Conservation (phyloP, 2,888 invertebrate genomes). For the Eilema caniola region DNA sequence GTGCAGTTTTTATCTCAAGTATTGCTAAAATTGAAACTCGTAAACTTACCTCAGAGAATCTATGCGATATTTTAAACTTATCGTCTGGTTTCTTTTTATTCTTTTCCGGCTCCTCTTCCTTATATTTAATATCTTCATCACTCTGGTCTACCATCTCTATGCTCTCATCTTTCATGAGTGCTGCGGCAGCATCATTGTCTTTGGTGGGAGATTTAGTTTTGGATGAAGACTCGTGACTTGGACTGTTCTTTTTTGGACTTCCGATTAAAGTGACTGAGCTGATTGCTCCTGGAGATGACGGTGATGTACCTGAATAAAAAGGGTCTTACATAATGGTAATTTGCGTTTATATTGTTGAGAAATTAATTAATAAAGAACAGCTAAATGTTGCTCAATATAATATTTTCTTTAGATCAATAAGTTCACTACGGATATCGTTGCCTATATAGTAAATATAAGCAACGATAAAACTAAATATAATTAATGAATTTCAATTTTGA, state of each 20-base stretch:
- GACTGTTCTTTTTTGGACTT: constrained; percentile 80
- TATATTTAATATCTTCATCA: constrained; percentile 80
- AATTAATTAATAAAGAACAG: background rate
- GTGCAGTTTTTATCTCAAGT: background rate
- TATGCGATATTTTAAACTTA: constrained; percentile 81
- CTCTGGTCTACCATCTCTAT: constrained; percentile 81
- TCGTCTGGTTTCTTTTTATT: constrained; percentile 74
- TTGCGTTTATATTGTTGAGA: background rate
- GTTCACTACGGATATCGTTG: too few species aligned
- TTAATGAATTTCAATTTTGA: too few species aligned
- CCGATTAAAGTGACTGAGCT: constrained; percentile 92
- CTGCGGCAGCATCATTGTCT: constrained; percentile 72
- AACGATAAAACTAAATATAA: too few species aligned
- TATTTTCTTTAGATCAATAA: too few species aligned
- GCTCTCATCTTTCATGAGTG: constrained; percentile 77
- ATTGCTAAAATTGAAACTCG: too few species aligned
- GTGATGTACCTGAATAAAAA: constrained; percentile 74
- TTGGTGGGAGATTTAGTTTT: constrained; percentile 67
- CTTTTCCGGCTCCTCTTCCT: constrained; percentile 79
- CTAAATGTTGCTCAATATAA: too few species aligned
- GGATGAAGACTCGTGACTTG: constrained; percentile 60
- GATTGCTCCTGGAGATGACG: constrained; percentile 91
- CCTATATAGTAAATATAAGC: too few species aligned
- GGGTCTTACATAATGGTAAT: background rate
- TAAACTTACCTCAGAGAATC: constrained; percentile 76